Conservation (phyloP, 2,888 invertebrate species). For the Nemoura dubitans region DNA sequence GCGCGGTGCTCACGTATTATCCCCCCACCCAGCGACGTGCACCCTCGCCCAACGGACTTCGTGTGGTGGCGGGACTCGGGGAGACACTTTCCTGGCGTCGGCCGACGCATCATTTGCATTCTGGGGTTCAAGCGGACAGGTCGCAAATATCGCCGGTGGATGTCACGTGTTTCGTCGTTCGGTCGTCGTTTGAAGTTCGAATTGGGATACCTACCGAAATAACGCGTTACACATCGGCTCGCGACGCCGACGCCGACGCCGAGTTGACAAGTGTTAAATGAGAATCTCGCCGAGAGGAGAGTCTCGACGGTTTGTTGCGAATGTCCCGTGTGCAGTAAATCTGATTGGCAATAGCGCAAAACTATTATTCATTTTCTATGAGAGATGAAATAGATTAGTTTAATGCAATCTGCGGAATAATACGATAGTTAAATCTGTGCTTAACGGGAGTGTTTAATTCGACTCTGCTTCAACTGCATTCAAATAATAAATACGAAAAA, state of each 20-base stretch:
- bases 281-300: background rate
- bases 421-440: background rate
- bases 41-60: background rate
- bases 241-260: background rate
- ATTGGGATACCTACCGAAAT: background rate
- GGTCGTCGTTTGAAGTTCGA: no score
- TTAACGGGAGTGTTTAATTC: background rate
- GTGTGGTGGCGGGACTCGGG: background rate
- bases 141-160: background rate
- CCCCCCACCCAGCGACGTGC: background rate
- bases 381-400: slow-evolving; percentile 3
- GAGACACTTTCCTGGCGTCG: background rate
- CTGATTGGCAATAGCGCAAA: background rate
- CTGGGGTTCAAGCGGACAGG: background rate
- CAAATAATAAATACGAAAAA: no score
- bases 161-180: background rate
- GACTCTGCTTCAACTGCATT: no score
- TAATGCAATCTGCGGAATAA: background rate
- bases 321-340: background rate
- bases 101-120: background rate
- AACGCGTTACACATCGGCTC: background rate
- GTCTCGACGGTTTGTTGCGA: background rate
- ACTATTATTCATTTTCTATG: background rate
- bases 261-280: background rate
- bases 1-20: background rate